Evolutionary conservation across 2,888 invertebrate genomes (phyloP).

Genomic region (Linyphia triangularis): DNA sequence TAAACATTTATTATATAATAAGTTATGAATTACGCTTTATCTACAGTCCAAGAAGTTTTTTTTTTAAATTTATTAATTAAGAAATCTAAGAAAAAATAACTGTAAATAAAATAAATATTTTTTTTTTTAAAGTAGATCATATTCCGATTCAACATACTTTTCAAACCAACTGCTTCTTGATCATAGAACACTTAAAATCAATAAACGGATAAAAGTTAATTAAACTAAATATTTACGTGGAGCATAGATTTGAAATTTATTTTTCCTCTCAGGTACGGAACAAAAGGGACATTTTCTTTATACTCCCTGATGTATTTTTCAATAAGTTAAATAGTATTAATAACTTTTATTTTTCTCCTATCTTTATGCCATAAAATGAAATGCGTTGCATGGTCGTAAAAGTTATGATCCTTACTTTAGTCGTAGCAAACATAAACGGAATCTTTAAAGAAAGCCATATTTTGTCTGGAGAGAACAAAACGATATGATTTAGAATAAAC

Average conservation of each 20-base stretch:
- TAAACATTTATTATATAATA: too few relatives aligned
- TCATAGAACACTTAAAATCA: not conserved
- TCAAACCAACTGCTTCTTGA: not conserved
- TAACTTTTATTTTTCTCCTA: not conserved
- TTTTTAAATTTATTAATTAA: too few relatives aligned
- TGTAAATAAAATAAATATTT: too few relatives aligned
- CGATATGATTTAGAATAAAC: constrained; percentile 25
- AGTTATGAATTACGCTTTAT: too few relatives aligned
- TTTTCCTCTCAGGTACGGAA: not conserved
- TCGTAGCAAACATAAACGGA: not conserved
- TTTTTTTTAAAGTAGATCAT: too few relatives aligned
- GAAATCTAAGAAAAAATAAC: too few relatives aligned
- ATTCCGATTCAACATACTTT: too few relatives aligned
- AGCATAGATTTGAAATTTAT: too few relatives aligned
- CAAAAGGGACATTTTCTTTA: not conserved
- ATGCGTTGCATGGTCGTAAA: constrained; percentile 8
- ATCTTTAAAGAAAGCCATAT: constrained; percentile 4
- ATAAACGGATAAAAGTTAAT: not conserved
- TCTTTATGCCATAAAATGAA: constrained; percentile 11
- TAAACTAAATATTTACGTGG: not conserved
- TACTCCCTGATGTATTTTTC: not conserved
- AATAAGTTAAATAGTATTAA: not conserved
- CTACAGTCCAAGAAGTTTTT: too few relatives aligned
- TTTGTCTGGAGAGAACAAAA: constrained; percentile 29
- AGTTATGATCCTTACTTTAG: constrained; percentile 15